These are phyloP conservation scores for Pantala flavescens DNA, from an alignment of 1,140 invertebrate species.

Conservation along the genomic window DNA sequence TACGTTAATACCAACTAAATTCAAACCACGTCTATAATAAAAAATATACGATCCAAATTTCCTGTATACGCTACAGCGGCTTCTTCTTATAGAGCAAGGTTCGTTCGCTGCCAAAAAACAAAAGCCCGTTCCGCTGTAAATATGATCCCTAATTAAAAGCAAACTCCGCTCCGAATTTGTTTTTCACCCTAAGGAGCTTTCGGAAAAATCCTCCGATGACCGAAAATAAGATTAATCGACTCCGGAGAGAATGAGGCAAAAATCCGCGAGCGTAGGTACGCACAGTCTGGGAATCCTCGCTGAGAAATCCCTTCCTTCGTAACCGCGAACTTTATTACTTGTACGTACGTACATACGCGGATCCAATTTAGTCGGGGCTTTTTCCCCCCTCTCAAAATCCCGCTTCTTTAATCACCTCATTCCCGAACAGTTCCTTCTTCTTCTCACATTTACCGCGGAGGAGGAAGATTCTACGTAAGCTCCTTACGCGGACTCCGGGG, in stretches of 20 bases:
- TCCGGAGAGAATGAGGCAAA: background rate
- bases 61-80: too few species aligned
- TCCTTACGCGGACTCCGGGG: background rate
- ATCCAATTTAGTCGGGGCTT: background rate
- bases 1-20: too few species aligned
- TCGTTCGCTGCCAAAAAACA: too few species aligned
- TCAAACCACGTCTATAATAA: too few species aligned
- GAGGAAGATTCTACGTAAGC: background rate
- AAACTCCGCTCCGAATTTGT: too few species aligned
- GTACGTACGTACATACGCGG: background rate
- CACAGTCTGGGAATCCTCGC: too few species aligned
- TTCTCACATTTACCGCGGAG: background rate
- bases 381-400: background rate
- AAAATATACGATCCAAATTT: too few species aligned
- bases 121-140: too few species aligned
- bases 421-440: background rate
- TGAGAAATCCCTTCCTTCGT: background rate
- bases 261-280: background rate
- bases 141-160: too few species aligned
- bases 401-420: constrained; percentile 1
- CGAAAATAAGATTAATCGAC: constrained; percentile 3
- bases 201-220: background rate
- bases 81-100: too few species aligned
- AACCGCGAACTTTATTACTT: background rate
- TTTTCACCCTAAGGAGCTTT: background rate